Evolutionary conservation across 1,140 invertebrate species (phyloP).

Genomic region (Microplitis demolitor): DNA sequence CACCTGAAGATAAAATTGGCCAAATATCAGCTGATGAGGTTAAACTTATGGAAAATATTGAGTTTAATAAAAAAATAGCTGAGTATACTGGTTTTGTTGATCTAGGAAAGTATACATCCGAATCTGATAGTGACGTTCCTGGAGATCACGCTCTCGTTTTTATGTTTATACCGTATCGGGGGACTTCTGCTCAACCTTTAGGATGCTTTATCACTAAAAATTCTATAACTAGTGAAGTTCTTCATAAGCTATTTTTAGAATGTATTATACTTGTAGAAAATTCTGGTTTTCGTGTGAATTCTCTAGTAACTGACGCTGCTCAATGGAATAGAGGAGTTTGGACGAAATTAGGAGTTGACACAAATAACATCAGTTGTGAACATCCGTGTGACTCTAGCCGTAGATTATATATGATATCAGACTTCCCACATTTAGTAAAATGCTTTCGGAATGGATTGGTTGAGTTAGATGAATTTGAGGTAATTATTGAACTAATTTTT

Average conservation of each 20-base stretch:
- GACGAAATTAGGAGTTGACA: slow-evolving; percentile 26
- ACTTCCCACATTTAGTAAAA: slow-evolving; percentile 29
- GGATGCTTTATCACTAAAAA: slow-evolving; percentile 26
- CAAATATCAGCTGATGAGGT: background rate
- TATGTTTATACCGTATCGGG: slow-evolving; percentile 30
- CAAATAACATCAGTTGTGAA: slow-evolving; percentile 9
- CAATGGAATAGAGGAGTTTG: slow-evolving; percentile 30
- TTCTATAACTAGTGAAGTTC: slow-evolving; percentile 15
- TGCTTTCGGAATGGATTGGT: slow-evolving; percentile 22
- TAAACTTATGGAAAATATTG: background rate
- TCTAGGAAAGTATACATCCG: slow-evolving; percentile 26
- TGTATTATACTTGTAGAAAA: slow-evolving; percentile 36
- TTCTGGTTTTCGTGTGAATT: slow-evolving; percentile 20
- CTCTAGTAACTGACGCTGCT: slow-evolving; percentile 26
- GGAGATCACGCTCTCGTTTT: slow-evolving; percentile 32
- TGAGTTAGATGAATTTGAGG: background rate
- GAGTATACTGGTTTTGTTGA: slow-evolving; percentile 27
- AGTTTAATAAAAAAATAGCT: slow-evolving; percentile 3
- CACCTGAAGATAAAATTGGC: background rate
- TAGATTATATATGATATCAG: slow-evolving; percentile 24
- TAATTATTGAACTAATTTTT: slow-evolving; percentile 8
- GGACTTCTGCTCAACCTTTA: slow-evolving; percentile 28
- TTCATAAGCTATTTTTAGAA: slow-evolving; percentile 34
- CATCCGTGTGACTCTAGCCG: slow-evolving; percentile 18
- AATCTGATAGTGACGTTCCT: slow-evolving; percentile 5